Percentiles rank a stretch among this genome's conserved stretches.
Evolutionary conservation across 2,888 invertebrate genomes (phyloP).

Genomic region (Cheilosia scutellata): DNA sequence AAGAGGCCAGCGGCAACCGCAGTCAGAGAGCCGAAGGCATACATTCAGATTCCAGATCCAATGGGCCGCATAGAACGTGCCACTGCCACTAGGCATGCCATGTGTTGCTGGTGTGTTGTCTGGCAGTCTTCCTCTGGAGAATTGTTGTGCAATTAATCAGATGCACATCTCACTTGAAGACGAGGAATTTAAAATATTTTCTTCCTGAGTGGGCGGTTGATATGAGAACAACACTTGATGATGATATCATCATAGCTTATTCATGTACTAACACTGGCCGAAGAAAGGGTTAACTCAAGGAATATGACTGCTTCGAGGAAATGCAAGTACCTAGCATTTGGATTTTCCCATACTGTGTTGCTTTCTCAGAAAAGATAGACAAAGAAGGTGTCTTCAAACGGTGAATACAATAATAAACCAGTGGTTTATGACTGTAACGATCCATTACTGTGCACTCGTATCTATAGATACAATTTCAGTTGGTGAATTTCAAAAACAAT

Average conservation of each 20-base stretch:
- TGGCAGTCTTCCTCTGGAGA: constrained; percentile 52
- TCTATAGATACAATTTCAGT: constrained; percentile 2
- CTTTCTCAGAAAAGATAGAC: constrained; percentile 7
- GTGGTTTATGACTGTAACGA: constrained; percentile 14
- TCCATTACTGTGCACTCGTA: background rate
- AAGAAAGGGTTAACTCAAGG: constrained; percentile 22
- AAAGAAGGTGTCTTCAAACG: background rate
- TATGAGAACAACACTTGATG: constrained; percentile 45
- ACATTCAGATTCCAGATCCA: background rate
- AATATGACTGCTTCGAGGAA: background rate
- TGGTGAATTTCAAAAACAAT: constrained; percentile 11
- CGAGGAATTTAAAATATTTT: constrained; percentile 59
- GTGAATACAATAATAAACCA: background rate
- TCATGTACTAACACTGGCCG: background rate
- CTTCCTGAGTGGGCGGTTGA: constrained; percentile 66
- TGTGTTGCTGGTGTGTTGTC: constrained; percentile 18
- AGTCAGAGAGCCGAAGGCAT: constrained; percentile 32
- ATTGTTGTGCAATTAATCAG: constrained; percentile 73
- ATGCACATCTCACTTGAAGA: constrained; percentile 69
- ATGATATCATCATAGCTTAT: constrained; percentile 49
- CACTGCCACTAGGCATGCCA: constrained; percentile 13
- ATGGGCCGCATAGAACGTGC: constrained; percentile 38
- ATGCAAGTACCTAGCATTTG: constrained; percentile 13
- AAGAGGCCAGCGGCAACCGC: constrained; percentile 37
- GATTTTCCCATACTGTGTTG: constrained; percentile 42